Base-by-base conservation (phyloP, 1,140 invertebrate species). In the Drosophila pandora region DNA sequence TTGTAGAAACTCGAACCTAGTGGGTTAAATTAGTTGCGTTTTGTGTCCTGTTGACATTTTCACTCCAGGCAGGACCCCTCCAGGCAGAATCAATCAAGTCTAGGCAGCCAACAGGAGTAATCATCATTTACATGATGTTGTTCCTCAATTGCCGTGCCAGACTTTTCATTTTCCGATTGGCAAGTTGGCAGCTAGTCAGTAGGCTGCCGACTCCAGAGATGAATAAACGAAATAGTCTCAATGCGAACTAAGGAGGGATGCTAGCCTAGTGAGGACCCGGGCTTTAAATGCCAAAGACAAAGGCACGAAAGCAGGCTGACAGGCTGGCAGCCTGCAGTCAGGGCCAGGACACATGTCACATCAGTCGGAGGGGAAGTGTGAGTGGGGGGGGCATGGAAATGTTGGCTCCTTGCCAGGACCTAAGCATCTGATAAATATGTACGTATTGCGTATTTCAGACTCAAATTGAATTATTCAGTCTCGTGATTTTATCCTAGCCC, bases 401-500 rank as follows among this genome's bases (percentile, higher is more conserved):
- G 39, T 28, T 58, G 53, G 41, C 59, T 70, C 72, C 48, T 52
- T 58, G 73, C 56, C 63, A 77, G 37, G 34, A 47, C 21, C 9
- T 3, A 30, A 43, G 13, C 25, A 48, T 47, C 47, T 68, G 54
- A 76, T 76, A 57, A 76, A 76, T 76, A 57, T 53, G 49, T 58
- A 69, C 34, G 34, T n/a, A 37, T 61, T 60, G 28, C 34, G 28
- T 32, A 50, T 58, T 59, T 34, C 68, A 6, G 34, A 37, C 28
- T 37, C 12, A 67, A 78, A 85, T 67, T 64, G 68, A 87, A 71
- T 76, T 79, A 83, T 84, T 76, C 77, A 80, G 79, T 76, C 60
- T 68, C 74, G 52, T 67, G 79, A 64, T 74, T 77, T 80, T 47
- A 45, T 39, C 58, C 50, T 52, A 10, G 28, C 13, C 45, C 10